phyloP scores from a whole-genome alignment of 2,113 vertebrate genomes.

The Cyprinodon brontotheroides region DNA sequence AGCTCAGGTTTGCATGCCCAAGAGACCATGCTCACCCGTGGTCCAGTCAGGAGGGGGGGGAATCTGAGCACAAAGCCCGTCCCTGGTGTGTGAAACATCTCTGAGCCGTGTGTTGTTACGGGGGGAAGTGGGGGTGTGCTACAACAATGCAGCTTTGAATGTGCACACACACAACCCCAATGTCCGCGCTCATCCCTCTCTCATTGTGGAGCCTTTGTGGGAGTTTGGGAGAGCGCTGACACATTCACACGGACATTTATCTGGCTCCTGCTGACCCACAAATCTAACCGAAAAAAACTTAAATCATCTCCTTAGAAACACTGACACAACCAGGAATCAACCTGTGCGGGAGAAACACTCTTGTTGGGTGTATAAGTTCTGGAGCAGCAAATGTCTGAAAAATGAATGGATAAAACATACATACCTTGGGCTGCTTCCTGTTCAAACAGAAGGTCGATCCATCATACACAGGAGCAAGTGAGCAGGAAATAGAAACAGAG shows the following conservation, averaged over 20 bases:
- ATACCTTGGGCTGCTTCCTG: constrained; percentile 83
- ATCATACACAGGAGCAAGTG: constrained; percentile 6
- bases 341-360: constrained; percentile 22
- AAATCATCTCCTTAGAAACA: constrained; percentile 60
- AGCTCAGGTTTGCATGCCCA: constrained; percentile 50
- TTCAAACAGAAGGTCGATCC: constrained; percentile 19
- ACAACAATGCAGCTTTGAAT: constrained; percentile 80
- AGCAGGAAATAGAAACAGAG: constrained; percentile 34
- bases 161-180: constrained; percentile 71
- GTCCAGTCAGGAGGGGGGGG: constrained; percentile 24
- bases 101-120: constrained; percentile 66
- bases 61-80: constrained; percentile 47
- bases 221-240: constrained; percentile 69
- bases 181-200: constrained; percentile 77
- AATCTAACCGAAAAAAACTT: constrained; percentile 51
- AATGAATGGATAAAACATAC: constrained; percentile 37
- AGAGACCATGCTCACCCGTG: constrained; percentile 24
- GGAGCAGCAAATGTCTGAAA: not conserved
- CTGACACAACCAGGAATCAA: constrained; percentile 18
- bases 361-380: constrained; percentile 10
- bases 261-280: constrained; percentile 70
- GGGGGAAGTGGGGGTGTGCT: constrained; percentile 62
- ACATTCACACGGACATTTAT: constrained; percentile 76
- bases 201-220: constrained; percentile 77
- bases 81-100: constrained; percentile 66